These are phyloP conservation scores for Meandrina meandrites DNA, from an alignment of 92 coral and sea anemone species.

Conservation along the genomic window DNA sequence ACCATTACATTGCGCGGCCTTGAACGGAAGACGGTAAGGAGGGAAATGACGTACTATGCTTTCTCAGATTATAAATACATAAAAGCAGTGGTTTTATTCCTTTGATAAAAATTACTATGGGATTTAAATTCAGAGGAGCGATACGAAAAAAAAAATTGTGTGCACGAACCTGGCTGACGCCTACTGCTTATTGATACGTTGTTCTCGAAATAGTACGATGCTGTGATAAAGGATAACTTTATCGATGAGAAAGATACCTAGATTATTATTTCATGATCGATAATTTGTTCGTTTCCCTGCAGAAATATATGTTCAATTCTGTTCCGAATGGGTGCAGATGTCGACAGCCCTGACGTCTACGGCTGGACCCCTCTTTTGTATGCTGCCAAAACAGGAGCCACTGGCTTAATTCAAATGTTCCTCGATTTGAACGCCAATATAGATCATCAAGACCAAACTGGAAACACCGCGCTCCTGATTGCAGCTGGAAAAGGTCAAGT, in stretches of 20 bases:
- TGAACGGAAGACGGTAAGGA: slow-evolving; percentile 63
- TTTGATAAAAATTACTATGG: too few species aligned
- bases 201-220: background rate
- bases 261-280: background rate
- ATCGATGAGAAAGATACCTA: background rate
- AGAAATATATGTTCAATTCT: slow-evolving; percentile 68
- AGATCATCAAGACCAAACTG: slow-evolving; percentile 61
- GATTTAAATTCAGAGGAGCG: too few species aligned
- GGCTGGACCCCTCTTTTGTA: slow-evolving; percentile 72
- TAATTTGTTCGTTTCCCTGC: background rate
- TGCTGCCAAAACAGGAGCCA: slow-evolving; percentile 64
- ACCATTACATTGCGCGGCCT: slow-evolving; percentile 76
- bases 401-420: slow-evolving; percentile 47
- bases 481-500: slow-evolving; percentile 63
- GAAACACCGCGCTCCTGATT: slow-evolving; percentile 74
- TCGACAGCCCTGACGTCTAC: slow-evolving; percentile 58
- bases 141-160: too few species aligned
- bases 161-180: too few species aligned
- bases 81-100: too few species aligned
- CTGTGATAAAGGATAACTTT: background rate
- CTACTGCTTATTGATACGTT: background rate
- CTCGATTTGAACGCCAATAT: slow-evolving; percentile 48
- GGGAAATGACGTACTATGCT: background rate
- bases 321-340: slow-evolving; percentile 63
- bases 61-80: too few species aligned